A percentile compares a stretch with the other conserved stretches of the same genome.
These are phyloP conservation scores for Myathropa florea DNA, from an alignment of 2,888 invertebrate genomes.

Conservation along the genomic window DNA sequence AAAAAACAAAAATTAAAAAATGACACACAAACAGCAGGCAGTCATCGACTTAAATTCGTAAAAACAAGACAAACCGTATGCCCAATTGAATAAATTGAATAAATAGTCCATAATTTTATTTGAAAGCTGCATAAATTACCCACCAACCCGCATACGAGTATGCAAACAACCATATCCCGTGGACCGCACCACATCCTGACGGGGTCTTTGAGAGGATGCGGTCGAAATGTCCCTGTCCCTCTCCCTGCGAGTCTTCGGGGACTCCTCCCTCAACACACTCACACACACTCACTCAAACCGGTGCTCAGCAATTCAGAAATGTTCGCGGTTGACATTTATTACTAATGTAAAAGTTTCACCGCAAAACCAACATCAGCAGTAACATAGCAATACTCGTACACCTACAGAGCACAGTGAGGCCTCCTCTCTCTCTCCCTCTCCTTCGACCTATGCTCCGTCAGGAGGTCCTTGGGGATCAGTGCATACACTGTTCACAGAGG, in stretches of 20 bases:
- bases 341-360: constrained; percentile 59
- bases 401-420: neutral
- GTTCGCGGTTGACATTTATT: constrained; percentile 63
- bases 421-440: neutral
- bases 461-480: neutral
- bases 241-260: neutral
- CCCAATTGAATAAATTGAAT: constrained; percentile 49
- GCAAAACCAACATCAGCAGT: constrained; percentile 56
- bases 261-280: neutral
- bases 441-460: too few relatives aligned
- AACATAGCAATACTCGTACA: constrained; percentile 6
- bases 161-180: constrained; percentile 22
- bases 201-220: constrained; percentile 43
- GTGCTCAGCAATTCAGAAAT: constrained; percentile 50
- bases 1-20: constrained; percentile 21
- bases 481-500: neutral
- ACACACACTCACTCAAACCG: neutral
- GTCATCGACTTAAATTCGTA: neutral
- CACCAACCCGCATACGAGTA: neutral
- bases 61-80: constrained; percentile 28
- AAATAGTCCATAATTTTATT: constrained; percentile 52
- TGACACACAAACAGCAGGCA: neutral
- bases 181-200: constrained; percentile 48
- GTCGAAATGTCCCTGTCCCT: neutral
- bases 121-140: constrained; percentile 45